Evolutionary conservation across 2,797 vertebrate species (phyloP).

Genomic region (Ctenochaetus hawaiiensis): DNA sequence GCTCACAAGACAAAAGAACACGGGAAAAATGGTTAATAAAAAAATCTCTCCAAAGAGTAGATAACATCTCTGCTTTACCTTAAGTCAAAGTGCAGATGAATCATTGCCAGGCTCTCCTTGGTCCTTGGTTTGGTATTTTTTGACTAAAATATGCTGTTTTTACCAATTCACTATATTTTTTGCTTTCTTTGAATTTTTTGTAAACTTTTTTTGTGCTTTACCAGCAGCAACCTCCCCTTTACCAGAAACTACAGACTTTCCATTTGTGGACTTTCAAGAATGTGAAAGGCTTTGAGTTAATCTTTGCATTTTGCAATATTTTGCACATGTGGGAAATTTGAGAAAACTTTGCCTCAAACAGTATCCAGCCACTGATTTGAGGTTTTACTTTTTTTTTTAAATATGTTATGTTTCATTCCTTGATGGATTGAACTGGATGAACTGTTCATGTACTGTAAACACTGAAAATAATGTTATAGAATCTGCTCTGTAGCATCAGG

Average conservation of each 20-base stretch:
- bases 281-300: not conserved
- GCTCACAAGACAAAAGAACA: not conserved
- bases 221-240: conserved; percentile 25
- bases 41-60: not conserved
- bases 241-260: not conserved
- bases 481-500: not conserved
- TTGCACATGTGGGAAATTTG: too few relatives aligned
- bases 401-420: too few relatives aligned
- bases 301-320: too few relatives aligned
- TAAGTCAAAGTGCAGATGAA: conserved; percentile 43
- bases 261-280: not conserved
- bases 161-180: not conserved
- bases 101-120: conserved; percentile 36
- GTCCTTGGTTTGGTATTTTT: conserved; percentile 41
- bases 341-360: too few relatives aligned
- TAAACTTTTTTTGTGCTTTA: conserved; percentile 22
- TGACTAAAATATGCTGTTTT: conserved; percentile 28
- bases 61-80: conserved; percentile 36
- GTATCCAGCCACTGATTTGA: too few relatives aligned
- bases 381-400: too few relatives aligned
- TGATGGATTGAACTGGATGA: too few relatives aligned
- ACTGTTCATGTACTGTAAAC: too few relatives aligned
- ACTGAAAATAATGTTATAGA: not conserved
- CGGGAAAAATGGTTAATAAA: not conserved
- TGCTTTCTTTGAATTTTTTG: conserved; percentile 2